These are phyloP conservation scores for Apoda limacodes DNA, from an alignment of 2,888 invertebrate species.

Conservation along the genomic window DNA sequence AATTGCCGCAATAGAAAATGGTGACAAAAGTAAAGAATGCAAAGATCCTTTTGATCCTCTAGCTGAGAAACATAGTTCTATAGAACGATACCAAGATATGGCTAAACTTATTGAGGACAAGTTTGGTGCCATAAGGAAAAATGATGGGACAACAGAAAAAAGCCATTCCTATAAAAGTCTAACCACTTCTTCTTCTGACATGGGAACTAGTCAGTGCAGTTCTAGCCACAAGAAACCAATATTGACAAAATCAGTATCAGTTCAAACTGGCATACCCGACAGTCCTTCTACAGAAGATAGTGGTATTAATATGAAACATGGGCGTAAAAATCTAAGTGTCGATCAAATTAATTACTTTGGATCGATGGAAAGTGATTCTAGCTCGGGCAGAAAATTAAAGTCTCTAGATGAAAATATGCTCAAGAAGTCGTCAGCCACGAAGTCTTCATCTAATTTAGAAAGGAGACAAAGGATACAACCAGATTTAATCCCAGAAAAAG, in stretches of 20 bases:
- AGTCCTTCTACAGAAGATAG: conserved; percentile 48
- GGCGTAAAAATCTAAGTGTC: conserved; percentile 59
- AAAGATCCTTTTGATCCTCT: conserved; percentile 71
- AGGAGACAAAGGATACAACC: conserved; percentile 65
- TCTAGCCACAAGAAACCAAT: conserved; percentile 61
- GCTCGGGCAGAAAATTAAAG: conserved; percentile 59
- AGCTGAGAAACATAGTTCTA: conserved; percentile 75
- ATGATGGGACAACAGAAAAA: conserved; percentile 58
- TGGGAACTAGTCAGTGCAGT: conserved; percentile 63
- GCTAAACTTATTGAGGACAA: conserved; percentile 76
- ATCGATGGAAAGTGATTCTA: conserved; percentile 63
- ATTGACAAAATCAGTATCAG: conserved; percentile 62
- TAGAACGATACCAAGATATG: conserved; percentile 80
- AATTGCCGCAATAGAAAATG: conserved; percentile 47
- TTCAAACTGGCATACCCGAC: conserved; percentile 63
- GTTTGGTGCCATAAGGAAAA: conserved; percentile 65
- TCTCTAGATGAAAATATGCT: conserved; percentile 63
- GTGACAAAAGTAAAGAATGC: conserved; percentile 48
- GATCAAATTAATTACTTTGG: conserved; percentile 66
- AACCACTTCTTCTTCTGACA: conserved; percentile 65
- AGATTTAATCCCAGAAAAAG: conserved; percentile 63
- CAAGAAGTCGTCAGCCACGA: conserved; percentile 55
- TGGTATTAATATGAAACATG: conserved; percentile 57
- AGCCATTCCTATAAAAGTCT: conserved; percentile 64
- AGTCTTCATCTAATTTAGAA: conserved; percentile 58